Evolutionary conservation across 1,140 invertebrate genomes (phyloP), one percentile per base, ranked within the genome.

Genomic region (Colletes latitarsis): DNA sequence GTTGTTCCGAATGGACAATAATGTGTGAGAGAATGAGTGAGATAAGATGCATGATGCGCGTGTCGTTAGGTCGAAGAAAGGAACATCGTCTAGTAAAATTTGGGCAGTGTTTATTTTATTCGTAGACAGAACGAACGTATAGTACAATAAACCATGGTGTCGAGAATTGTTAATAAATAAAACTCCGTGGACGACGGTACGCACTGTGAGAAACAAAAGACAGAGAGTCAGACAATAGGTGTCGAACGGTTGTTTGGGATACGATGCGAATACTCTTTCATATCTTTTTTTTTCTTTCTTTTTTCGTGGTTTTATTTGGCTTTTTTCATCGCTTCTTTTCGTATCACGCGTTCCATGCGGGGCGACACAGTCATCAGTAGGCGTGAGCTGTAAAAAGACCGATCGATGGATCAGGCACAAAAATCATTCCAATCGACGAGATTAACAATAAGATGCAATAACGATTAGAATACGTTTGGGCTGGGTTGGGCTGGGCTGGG

Each of bases 331-430:
- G 81, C 70, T 85, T 85, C 86, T 85, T 81, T 83, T 89, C 81
- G 77, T 86, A 85, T 90, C 84, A 86, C 88, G 86, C 84, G 81
- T 88, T 91, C 85, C 89, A 81, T 84, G 70, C 78, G 85, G 89
- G 88, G 70, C 84, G 90, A 86, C 82, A 82, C 74, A 87, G 86
- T 92, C 89, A 88, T 91, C 92, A 92, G 87, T 90, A 85, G 86
- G 80, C 90, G 83, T 90, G 88, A 89, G 92, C 92, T 93, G 92
- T 19, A 90, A 93, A 89, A 83, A 88, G 57, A 89, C 67, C 55
- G 53, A 69, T 41, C 0, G 10, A 19, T 64, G 52, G 75, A 76
- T 85, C 66, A 78, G 60, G n/a, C 4, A 63, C n/a, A 43, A 68
- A 55, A 52, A 72, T 60, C 14, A 17, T 14, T 64, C 30, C 19